These are phyloP conservation scores for Nycticebus coucang DNA, from an alignment of 2,113 vertebrate species.

Conservation along the genomic window DNA sequence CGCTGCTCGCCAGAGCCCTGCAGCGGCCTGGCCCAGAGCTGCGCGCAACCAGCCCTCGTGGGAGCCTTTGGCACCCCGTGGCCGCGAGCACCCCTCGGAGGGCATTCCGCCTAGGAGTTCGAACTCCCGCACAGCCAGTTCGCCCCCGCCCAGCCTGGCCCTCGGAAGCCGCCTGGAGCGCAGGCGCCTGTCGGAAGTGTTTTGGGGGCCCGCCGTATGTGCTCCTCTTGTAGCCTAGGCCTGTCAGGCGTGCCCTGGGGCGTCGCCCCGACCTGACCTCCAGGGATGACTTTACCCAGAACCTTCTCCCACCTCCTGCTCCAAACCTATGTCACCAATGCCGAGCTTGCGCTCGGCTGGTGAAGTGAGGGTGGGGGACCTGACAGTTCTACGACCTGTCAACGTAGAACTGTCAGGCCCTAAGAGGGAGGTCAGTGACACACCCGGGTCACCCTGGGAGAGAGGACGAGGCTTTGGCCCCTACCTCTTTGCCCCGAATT, in stretches of 20 bases:
- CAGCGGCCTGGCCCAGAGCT: constrained; percentile 67
- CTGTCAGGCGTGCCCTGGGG: rapidly evolving
- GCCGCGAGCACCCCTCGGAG: background rate
- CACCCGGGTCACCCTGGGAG: constrained; percentile 11
- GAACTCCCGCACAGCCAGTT: background rate
- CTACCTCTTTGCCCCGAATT: background rate
- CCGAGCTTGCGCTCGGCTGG: background rate
- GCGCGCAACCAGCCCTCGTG: background rate
- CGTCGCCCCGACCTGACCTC: background rate
- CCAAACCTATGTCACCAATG: background rate
- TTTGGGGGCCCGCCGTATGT: background rate
- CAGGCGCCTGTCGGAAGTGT: constrained; percentile 85
- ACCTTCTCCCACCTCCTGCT: background rate
- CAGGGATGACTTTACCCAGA: background rate
- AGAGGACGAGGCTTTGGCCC: background rate
- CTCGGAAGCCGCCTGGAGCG: background rate
- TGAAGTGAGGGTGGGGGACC: background rate
- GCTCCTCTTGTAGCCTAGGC: background rate
- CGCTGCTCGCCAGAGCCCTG: constrained; percentile 57
- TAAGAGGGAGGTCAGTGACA: background rate
- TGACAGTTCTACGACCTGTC: too few relatives aligned
- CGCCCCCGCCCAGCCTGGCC: background rate
- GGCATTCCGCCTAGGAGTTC: background rate
- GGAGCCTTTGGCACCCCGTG: background rate
- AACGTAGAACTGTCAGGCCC: background rate